phyloP scores from a whole-genome alignment of 2,797 vertebrate genomes.

The Sternotherus odoratus region DNA sequence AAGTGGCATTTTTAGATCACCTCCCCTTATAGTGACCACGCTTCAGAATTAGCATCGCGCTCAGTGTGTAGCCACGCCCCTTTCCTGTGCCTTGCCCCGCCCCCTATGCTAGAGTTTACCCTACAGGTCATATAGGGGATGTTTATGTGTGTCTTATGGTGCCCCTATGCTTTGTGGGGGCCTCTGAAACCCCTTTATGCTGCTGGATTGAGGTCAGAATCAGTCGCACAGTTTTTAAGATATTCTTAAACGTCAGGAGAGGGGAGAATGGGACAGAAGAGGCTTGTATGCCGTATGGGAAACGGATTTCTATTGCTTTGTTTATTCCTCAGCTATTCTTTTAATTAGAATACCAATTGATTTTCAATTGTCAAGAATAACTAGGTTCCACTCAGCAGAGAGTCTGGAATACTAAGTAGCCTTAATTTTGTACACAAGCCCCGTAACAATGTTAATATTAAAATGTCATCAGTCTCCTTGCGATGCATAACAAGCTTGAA shows the following conservation, averaged over 20 bases:
- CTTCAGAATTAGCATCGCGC: background rate
- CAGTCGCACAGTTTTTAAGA: accelerated
- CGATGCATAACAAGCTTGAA: conserved; percentile 75
- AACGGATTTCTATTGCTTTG: conserved; percentile 29
- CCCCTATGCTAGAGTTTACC: background rate
- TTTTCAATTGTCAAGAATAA: conserved; percentile 66
- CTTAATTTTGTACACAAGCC: conserved; percentile 50
- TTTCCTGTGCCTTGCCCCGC: background rate
- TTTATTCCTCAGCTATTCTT: conserved; percentile 57
- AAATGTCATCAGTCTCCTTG: conserved; percentile 67
- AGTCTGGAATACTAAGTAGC: conserved; percentile 61
- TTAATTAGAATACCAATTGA: conserved; percentile 62
- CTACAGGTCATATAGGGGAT: background rate
- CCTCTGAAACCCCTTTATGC: background rate
- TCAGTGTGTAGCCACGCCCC: background rate
- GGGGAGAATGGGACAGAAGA: accelerated
- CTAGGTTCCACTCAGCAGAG: conserved; percentile 38
- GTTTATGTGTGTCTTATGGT: background rate
- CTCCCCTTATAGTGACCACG: background rate
- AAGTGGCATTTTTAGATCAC: too few relatives aligned
- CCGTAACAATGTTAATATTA: conserved; percentile 70
- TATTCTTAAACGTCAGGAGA: background rate
- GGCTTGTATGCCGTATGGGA: background rate
- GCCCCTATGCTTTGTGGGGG: background rate
- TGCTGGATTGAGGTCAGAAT: background rate